phyloP scores from a whole-genome alignment of 2,113 vertebrate species.

The Trogon melanurus region DNA sequence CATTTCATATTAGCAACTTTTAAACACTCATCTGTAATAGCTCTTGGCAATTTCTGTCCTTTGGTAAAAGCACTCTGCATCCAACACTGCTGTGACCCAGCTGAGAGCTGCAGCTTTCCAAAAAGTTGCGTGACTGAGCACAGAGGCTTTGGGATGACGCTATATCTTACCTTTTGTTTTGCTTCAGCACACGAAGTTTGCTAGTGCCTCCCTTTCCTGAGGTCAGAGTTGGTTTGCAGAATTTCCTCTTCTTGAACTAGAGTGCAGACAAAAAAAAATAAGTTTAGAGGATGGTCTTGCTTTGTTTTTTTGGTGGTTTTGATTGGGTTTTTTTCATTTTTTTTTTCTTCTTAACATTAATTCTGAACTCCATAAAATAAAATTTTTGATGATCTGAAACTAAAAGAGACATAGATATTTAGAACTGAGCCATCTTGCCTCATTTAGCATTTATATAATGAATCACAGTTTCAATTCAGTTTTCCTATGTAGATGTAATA shows the following conservation, averaged over 20 bases:
- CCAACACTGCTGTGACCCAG: neutral
- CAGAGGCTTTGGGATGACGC: neutral
- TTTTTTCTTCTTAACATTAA: neutral
- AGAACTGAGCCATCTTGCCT: constrained; percentile 22
- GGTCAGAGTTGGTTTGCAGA: constrained; percentile 50
- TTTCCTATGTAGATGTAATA: constrained; percentile 14
- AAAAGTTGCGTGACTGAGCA: neutral
- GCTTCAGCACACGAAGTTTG: constrained; percentile 52
- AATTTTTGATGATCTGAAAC: constrained; percentile 73
- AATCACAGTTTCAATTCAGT: constrained; percentile 14
- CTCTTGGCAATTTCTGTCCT: neutral
- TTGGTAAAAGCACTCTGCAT: neutral
- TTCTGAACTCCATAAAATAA: constrained; percentile 73
- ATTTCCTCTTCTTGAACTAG: constrained; percentile 63
- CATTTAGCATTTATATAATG: constrained; percentile 17
- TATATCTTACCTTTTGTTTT: constrained; percentile 61
- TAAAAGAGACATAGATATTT: constrained; percentile 36
- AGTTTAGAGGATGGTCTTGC: constrained; percentile 40
- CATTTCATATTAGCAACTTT: neutral
- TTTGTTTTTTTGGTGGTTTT: neutral
- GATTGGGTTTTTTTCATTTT: neutral
- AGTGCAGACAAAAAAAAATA: neutral
- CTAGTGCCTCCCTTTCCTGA: constrained; percentile 66
- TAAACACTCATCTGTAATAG: neutral
- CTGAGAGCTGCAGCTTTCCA: neutral